Base-by-base conservation (phyloP, 1,140 invertebrate species). In the Drosophila nasuta region DNA sequence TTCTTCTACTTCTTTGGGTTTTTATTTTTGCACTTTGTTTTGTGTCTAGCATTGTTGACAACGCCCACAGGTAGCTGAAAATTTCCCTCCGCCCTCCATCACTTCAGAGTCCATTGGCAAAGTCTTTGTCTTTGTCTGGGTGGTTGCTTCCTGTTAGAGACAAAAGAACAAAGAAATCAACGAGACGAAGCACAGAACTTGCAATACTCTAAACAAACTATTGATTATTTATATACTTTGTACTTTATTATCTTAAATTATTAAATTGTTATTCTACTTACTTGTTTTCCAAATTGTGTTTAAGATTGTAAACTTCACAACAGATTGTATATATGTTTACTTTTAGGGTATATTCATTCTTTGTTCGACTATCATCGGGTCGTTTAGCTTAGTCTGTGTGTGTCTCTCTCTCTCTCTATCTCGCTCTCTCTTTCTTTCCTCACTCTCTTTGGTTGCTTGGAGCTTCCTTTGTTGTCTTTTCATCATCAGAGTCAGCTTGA, bases 21-120 rank as follows among this genome's bases (percentile, higher is more conserved):
- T 11, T 48, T 25, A 38, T 54, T 45, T 54, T n/a, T 56, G 49
- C 13, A 25, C 17, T 30, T 52, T 30, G 10, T 58, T 51, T 58
- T 15, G 5, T 52, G 46, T 41, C 66, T 52, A 15, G 49, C 35
- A 43, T 52, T 51, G 48, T 52, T 64, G 62, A 64, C 67, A 62
- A 70, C 67, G 67, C 67, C 67, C 58, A 62, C 67, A 45, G 49
- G 46, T 60, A 59, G 46, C 46, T n/a, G 43, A 45, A 25, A 25
- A 30, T 30, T 57, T 8, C 8, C 51, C 11, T 6, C 13, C 58
- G 15, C 25, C 1, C 17, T 62, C 28, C 46, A 8, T 46, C 11
- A 4, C 20, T 58, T 17, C 38, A 17, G 35, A 3, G 20, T 63
- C 45, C 20, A 51, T 25, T 38, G 28, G 8, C 30, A 25, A 33